phyloP scores from a whole-genome alignment of 2,113 vertebrate genomes.

The Perca flavescens region DNA sequence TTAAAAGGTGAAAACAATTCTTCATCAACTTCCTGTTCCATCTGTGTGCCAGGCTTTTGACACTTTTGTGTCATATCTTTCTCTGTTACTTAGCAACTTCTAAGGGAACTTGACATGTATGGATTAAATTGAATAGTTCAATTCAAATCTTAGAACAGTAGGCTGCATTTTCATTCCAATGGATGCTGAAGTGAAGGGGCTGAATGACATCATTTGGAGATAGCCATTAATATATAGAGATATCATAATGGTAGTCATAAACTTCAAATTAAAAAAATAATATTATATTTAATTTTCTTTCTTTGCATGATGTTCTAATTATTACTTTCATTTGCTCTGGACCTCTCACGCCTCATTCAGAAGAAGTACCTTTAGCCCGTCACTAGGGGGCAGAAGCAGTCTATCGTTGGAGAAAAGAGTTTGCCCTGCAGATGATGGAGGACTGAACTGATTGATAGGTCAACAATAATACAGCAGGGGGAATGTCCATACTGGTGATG shows the following conservation, averaged over 20 bases:
- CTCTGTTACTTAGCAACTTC: not conserved
- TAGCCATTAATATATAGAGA: no score
- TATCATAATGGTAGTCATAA: not conserved
- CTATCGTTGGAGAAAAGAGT: conserved; percentile 4
- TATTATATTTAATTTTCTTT: not conserved
- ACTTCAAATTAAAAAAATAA: not conserved
- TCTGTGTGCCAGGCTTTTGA: not conserved
- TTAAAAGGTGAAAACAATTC: not conserved
- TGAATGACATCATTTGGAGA: no score
- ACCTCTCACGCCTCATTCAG: not conserved
- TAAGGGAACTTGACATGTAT: not conserved
- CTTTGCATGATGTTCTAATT: not conserved
- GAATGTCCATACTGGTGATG: not conserved
- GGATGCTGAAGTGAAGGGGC: not conserved
- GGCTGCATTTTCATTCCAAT: not conserved
- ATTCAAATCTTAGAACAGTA: not conserved
- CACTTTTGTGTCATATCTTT: not conserved
- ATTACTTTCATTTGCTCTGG: not conserved
- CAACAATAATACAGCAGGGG: not conserved
- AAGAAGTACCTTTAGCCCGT: not conserved
- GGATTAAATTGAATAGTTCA: not conserved
- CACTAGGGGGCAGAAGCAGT: conserved; percentile 74
- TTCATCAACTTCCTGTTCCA: not conserved
- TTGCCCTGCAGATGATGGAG: not conserved
- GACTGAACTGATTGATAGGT: not conserved